Evolutionary conservation across 64 coral and sea anemone species (phyloP), one percentile per base, ranked within the genome.

Genomic region (Trachythela sp.): DNA sequence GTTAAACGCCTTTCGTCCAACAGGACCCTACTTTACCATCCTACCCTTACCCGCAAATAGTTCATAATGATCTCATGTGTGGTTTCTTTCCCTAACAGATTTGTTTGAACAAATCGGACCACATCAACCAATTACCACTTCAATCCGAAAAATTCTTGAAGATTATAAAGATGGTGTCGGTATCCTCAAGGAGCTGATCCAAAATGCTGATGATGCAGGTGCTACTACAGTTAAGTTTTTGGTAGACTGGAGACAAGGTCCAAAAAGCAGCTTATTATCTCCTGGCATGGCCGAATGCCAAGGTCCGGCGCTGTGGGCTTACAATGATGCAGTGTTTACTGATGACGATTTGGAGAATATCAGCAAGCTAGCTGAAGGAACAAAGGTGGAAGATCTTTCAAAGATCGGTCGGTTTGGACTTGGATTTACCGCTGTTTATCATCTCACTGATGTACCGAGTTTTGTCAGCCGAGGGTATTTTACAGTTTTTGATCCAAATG

Each of bases 131-230:
- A 91, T 95, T n/a, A 95, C 94, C 10, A 89, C 85, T 2, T 89
- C 91, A 24, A 77, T 95, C 13, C 88, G 83, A 17, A 95, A 95
- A 24, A 93, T 95, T 54, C 64, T 95, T 17, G 85, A 93, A 40
- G 94, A 95, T 48, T 95, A 95, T 70, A 95, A 95, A 20, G 94
- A 93, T 56, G 94, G 94, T 4, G 94, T 90, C 83, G 94, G 89
- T 11, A 92, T 95, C n/a, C n/a, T n/a, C n/a, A n/a, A n/a, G n/a
- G n/a, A n/a, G n/a, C n/a, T n/a, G n/a, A n/a, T n/a, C n/a, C n/a
- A n/a, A n/a, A n/a, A n/a, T n/a, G n/a, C n/a, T n/a, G n/a, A n/a
- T n/a, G n/a, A n/a, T n/a, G n/a, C n/a, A n/a, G n/a, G n/a, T n/a
- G n/a, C n/a, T n/a, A n/a, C n/a, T n/a, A n/a, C n/a, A n/a, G n/a